Evolutionary conservation across 2,888 invertebrate species (phyloP), one percentile per base, ranked within the genome.

Genomic region (Dinocampus coccinellae): DNA sequence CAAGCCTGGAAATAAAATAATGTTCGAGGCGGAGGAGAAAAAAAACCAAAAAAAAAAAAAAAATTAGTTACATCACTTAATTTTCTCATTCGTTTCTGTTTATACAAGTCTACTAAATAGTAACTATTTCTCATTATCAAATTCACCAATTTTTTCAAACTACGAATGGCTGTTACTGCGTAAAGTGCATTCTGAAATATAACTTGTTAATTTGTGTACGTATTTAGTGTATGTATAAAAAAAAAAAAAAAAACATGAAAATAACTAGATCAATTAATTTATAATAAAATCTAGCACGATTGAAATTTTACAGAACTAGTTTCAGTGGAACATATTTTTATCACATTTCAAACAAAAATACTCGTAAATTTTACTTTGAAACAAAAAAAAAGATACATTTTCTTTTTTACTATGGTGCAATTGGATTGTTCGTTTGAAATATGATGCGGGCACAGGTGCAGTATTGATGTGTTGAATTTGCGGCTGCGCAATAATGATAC

Each of bases 1-100:
- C 94, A 96, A 88, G 97, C 98, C 76, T 99, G 99, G 99, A 98
- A 97, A 91, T 99, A 92, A 91, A 89, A 78, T 7, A n/a, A 34
- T 53, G 11, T 34, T n/a, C n/a, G n/a, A n/a, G 33, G 26, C 39
- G 22, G 4, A 22, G 33, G 68, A 62, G 22, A 13, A 29, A 13
- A n/a, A 61, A 69, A 26, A n/a, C 42, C n/a, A 13, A 52, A 33
- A 62, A 67, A 47, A 39, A 57, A 34, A 67, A 24, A 36, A 9
- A 1, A 13, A 20, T 13, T 34, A 58, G 24, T 13, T 69, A 29
- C 20, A 47, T 66, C 52, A 65, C 57, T 36, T 52, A 72, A 74
- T 76, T 78, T 81, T 77, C 79, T 80, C 74, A 79, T 74, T 76
- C 76, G 76, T 79, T 75, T 78, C 71, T 78, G 74, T 82, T 82